phyloP scores from a whole-genome alignment of 2,888 invertebrate genomes.

The Acanthopleura granulata region DNA sequence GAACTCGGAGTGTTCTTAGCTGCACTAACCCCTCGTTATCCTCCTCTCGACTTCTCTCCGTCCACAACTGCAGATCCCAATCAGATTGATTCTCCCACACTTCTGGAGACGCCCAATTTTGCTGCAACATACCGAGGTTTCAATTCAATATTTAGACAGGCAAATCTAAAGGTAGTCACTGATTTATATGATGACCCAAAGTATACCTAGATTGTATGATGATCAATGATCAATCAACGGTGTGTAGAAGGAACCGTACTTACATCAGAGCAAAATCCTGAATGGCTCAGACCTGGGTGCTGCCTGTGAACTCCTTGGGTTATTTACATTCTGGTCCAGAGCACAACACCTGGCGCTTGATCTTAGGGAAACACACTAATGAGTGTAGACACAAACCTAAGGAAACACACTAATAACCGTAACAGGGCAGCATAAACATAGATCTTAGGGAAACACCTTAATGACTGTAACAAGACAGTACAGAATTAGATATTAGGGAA shows the following conservation, averaged over 20 bases:
- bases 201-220: too few species aligned
- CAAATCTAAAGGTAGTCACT: too few species aligned
- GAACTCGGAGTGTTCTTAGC: conserved; percentile 89
- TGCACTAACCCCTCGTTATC: conserved; percentile 99
- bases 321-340: conserved; percentile 84
- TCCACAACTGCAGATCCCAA: conserved; percentile 95
- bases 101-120: conserved; percentile 96
- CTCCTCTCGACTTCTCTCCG: conserved; percentile 94
- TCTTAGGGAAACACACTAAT: conserved; percentile 93
- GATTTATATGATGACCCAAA: too few species aligned
- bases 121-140: conserved; percentile 70
- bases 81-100: conserved; percentile 94
- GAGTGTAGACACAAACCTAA: conserved; percentile 76
- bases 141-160: too few species aligned
- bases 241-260: too few species aligned
- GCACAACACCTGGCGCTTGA: conserved; percentile 91
- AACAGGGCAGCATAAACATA: too few species aligned
- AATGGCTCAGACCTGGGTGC: conserved; percentile 95
- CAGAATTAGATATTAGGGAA: too few species aligned
- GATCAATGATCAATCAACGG: too few species aligned
- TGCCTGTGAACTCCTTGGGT: conserved; percentile 94
- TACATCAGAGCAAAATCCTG: conserved; percentile 91
- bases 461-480: too few species aligned
- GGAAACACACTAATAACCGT: too few species aligned
- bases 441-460: too few species aligned